phyloP scores from a whole-genome alignment of 2,797 vertebrate species.

The Mycteria americana region DNA sequence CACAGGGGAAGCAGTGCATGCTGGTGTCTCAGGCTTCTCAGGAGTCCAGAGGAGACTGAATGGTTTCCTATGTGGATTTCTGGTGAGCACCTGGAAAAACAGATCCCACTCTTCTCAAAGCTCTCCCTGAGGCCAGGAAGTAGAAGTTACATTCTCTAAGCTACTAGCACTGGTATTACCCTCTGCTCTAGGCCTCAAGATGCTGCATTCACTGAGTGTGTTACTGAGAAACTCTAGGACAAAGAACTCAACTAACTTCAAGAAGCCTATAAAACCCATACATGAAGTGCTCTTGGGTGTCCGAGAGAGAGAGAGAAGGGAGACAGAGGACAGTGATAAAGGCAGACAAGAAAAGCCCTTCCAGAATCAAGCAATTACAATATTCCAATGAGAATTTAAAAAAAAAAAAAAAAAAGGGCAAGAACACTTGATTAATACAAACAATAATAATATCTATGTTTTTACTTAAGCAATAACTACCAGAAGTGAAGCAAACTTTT shows the following conservation, averaged over 20 bases:
- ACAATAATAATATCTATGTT: neutral
- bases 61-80: neutral
- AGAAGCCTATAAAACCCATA: neutral
- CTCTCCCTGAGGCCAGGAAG: neutral
- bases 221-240: neutral
- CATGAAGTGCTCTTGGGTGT: neutral
- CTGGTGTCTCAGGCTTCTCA: neutral
- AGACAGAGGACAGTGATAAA: neutral
- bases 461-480: neutral
- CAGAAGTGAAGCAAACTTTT: neutral
- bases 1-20: rapidly evolving
- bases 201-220: neutral
- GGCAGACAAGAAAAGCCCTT: neutral
- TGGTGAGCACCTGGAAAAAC: neutral
- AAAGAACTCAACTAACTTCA: neutral
- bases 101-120: neutral
- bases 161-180: neutral
- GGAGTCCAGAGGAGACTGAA: neutral
- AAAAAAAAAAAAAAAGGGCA: neutral
- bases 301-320: neutral
- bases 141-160: neutral
- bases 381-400: neutral
- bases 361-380: neutral
- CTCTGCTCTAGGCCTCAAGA: neutral
- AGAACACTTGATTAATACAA: neutral